Conservation (phyloP, 2,113 vertebrate species). For the Ceyx margarethae region DNA sequence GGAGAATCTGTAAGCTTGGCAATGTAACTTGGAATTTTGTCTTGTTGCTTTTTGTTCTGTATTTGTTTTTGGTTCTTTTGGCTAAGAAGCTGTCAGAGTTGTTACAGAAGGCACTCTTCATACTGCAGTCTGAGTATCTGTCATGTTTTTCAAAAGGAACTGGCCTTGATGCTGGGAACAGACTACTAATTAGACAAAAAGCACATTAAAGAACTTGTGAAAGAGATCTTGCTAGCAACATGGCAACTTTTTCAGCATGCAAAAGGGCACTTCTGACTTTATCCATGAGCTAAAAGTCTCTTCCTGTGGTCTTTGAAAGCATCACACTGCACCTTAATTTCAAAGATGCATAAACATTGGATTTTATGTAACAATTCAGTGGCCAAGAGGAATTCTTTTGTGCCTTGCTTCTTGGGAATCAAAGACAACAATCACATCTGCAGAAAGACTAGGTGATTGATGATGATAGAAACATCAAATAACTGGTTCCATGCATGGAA, state of each 20-base stretch:
- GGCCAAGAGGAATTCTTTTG: not conserved
- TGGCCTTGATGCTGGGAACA: not conserved
- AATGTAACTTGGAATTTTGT: not conserved
- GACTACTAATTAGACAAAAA: not conserved
- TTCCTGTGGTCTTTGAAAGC: not conserved
- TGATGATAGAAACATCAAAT: not conserved
- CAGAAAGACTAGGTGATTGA: not conserved
- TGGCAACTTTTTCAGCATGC: not conserved
- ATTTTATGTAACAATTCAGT: not conserved
- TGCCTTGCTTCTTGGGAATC: not conserved
- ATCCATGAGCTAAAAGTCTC: not conserved
- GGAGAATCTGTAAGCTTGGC: not conserved
- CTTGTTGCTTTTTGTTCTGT: not conserved
- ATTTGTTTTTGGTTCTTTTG: not conserved
- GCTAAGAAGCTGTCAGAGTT: not conserved
- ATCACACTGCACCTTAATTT: not conserved
- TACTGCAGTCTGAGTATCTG: not conserved
- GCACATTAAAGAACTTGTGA: not conserved
- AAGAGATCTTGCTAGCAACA: not conserved
- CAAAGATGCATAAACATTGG: not conserved
- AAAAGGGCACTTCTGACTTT: not conserved
- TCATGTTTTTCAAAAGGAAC: not conserved
- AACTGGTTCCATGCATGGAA: not conserved
- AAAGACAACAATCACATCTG: not conserved
- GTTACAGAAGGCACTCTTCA: not conserved